These are phyloP conservation scores for Sinella curviseta DNA, from an alignment of 1,140 invertebrate genomes.

Conservation along the genomic window DNA sequence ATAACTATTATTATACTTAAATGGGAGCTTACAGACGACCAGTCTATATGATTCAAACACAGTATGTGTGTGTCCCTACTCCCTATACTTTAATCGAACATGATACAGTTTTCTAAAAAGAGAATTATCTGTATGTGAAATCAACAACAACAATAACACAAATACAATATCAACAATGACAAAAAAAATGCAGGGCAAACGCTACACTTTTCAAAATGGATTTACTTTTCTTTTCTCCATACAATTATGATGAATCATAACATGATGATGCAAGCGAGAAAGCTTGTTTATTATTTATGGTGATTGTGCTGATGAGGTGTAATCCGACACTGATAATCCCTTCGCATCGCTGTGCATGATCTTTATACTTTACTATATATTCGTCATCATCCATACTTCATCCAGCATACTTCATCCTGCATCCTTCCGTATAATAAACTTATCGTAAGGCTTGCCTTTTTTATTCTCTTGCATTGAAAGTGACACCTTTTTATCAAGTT, in stretches of 20 bases:
- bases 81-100: not conserved
- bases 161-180: not conserved
- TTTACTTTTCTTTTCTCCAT: not conserved
- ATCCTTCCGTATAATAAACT: not conserved
- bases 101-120: conserved; percentile 7
- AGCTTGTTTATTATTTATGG: not conserved
- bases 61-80: not conserved
- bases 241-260: not conserved
- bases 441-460: not conserved
- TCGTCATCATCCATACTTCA: no score
- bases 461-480: not conserved
- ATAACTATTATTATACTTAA: not conserved
- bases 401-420: not conserved
- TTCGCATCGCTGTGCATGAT: not conserved
- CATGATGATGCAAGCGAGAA: not conserved
- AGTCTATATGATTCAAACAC: no score
- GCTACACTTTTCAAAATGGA: not conserved
- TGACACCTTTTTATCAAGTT: conserved; percentile 15
- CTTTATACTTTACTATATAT: no score
- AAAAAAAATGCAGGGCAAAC: no score
- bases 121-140: conserved; percentile 5
- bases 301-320: not conserved
- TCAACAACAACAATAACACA: not conserved
- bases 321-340: conserved; percentile 26
- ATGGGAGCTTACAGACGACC: no score